These are phyloP conservation scores for Cyclophora punctaria DNA, from an alignment of 2,888 invertebrate species.

Conservation along the genomic window DNA sequence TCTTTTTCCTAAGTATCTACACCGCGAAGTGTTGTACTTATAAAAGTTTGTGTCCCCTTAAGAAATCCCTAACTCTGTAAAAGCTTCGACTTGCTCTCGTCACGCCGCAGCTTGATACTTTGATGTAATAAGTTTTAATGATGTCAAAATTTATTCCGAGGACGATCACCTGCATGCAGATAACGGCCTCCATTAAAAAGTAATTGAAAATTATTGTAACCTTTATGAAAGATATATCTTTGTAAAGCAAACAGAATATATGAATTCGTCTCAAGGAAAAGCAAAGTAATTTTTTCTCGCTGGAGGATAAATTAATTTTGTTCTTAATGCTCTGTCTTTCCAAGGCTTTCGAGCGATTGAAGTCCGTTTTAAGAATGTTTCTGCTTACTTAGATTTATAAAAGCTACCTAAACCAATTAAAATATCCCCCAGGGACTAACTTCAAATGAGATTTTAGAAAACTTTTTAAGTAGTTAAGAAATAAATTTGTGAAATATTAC, in stretches of 20 bases:
- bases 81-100: conserved; percentile 20
- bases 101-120: conserved; percentile 23
- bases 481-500: conserved; percentile 8
- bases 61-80: conserved; percentile 18
- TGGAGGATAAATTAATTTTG: conserved; percentile 42
- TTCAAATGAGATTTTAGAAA: conserved; percentile 10
- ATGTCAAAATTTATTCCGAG: conserved; percentile 32
- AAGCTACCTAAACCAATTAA: conserved; percentile 15
- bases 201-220: conserved; percentile 25
- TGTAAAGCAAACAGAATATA: conserved; percentile 25
- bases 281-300: conserved; percentile 38
- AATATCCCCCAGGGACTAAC: conserved; percentile 10
- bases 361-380: conserved; percentile 13
- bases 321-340: conserved; percentile 25
- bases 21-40: conserved; percentile 3
- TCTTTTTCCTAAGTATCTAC: background rate
- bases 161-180: conserved; percentile 42
- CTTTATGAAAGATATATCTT: conserved; percentile 23
- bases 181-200: conserved; percentile 26
- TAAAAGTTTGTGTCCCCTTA: conserved; percentile 12
- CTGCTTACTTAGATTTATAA: conserved; percentile 10
- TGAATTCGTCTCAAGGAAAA: conserved; percentile 22
- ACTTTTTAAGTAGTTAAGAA: conserved; percentile 8
- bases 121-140: conserved; percentile 41
- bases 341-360: conserved; percentile 12